Evolutionary conservation across 2,113 vertebrate species (phyloP).

Genomic region (Rhinopomastus cyanomelas): DNA sequence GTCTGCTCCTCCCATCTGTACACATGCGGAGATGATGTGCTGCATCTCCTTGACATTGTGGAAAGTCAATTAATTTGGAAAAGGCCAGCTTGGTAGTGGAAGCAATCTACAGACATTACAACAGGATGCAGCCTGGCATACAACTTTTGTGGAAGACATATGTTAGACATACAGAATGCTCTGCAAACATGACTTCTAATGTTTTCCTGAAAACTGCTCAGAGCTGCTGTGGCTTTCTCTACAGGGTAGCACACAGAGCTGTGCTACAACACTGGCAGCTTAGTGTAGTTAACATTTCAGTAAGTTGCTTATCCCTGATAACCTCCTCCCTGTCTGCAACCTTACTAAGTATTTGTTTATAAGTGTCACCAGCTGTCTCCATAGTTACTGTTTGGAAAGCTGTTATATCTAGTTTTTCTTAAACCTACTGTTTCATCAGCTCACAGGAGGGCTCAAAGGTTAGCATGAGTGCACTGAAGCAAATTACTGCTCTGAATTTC

Average conservation of each 20-base stretch:
- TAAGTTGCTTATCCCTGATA: not conserved
- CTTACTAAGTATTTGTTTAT: not conserved
- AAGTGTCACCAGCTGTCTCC: not conserved
- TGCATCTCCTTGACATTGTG: not conserved
- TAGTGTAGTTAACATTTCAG: not conserved
- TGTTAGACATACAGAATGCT: not conserved
- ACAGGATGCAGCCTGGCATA: not conserved
- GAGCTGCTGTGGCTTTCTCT: not conserved
- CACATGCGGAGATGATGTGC: not conserved
- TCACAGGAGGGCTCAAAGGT: not conserved
- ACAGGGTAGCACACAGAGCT: not conserved
- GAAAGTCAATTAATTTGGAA: not conserved
- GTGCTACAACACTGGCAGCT: not conserved
- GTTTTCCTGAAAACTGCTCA: not conserved
- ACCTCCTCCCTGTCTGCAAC: not conserved
- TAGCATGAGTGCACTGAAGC: not conserved
- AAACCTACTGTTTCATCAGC: not conserved
- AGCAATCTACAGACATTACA: not conserved
- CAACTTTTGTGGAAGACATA: not conserved
- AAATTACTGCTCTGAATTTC: not conserved
- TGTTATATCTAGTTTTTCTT: not conserved
- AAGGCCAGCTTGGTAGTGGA: not conserved
- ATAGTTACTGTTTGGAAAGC: not conserved
- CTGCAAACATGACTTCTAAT: not conserved
- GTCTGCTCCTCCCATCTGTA: not conserved